These are phyloP conservation scores for Catostylus mosaicus DNA, from an alignment of 30 jellyfish, hydroid and myxozoan species.

Conservation along the genomic window DNA sequence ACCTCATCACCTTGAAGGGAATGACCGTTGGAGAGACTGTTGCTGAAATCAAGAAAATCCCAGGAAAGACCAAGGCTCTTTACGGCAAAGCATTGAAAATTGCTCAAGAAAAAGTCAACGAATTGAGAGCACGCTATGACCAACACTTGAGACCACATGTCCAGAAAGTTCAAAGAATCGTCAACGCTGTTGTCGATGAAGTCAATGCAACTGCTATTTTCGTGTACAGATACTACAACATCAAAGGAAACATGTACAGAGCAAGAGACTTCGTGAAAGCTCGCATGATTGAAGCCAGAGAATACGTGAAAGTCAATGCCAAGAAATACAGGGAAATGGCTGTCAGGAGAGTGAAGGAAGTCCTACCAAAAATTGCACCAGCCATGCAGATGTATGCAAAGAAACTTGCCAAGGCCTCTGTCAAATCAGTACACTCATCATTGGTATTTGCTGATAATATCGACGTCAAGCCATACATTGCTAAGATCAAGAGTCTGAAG, in stretches of 20 bases:
- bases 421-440: constrained; percentile 74
- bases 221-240: constrained; percentile 71
- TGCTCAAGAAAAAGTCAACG: constrained; percentile 21
- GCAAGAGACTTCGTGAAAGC: constrained; percentile 27
- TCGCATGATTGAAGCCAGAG: constrained; percentile 15
- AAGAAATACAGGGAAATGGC: constrained; percentile 44
- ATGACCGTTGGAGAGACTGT: constrained; percentile 95
- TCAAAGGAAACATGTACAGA: constrained; percentile 54
- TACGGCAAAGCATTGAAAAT: constrained; percentile 35
- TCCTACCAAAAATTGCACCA: constrained; percentile 66
- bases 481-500: constrained; percentile 34
- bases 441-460: constrained; percentile 68
- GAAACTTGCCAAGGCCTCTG: constrained; percentile 56
- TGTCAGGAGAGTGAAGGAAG: constrained; percentile 14
- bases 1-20: constrained; percentile 64
- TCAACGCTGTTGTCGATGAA: constrained; percentile 59
- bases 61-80: constrained; percentile 57
- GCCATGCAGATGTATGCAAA: constrained; percentile 42
- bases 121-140: constrained; percentile 41
- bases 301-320: constrained; percentile 29
- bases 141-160: constrained; percentile 39
- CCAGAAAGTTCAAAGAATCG: constrained; percentile 32
- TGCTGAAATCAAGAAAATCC: constrained; percentile 81
- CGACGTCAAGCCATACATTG: constrained; percentile 63
- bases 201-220: constrained; percentile 71